A percentile compares a stretch with the other conserved stretches of the same genome.
These are phyloP conservation scores for Sardina pilchardus DNA, from an alignment of 2,113 vertebrate genomes.

Conservation along the genomic window DNA sequence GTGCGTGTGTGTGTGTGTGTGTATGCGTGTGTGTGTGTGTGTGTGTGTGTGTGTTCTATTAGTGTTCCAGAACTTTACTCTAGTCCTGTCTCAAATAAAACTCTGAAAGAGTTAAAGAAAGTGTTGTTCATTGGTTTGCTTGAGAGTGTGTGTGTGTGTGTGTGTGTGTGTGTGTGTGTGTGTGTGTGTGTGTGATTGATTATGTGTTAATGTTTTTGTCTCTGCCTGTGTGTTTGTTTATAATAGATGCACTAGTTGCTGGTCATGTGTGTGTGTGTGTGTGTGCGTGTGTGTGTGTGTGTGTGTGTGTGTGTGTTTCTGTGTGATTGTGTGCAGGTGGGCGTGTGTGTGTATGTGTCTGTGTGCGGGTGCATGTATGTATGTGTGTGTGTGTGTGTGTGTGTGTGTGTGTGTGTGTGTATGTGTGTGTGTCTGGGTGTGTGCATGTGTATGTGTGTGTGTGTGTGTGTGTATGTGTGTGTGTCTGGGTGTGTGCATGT, in stretches of 20 bases:
- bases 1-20: conserved; percentile 36
- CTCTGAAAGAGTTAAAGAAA: no score
- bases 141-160: neutral
- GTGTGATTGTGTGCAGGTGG: conserved; percentile 24
- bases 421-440: neutral
- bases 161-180: neutral
- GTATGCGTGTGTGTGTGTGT: conserved; percentile 27
- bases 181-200: neutral
- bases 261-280: neutral
- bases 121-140: no score
- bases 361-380: neutral
- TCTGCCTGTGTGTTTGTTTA: neutral
- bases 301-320: neutral
- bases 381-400: conserved; percentile 31
- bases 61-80: no score
- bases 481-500: neutral
- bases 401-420: conserved; percentile 28
- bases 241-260: neutral
- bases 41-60: no score
- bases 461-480: neutral
- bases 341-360: conserved; percentile 31
- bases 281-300: neutral
- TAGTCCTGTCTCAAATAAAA: no score
- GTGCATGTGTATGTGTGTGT: neutral
- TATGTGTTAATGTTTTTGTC: no score